Evolutionary conservation across 2,888 invertebrate species (phyloP), one percentile per base, ranked within the genome.

Genomic region (Trimorus sp.): DNA sequence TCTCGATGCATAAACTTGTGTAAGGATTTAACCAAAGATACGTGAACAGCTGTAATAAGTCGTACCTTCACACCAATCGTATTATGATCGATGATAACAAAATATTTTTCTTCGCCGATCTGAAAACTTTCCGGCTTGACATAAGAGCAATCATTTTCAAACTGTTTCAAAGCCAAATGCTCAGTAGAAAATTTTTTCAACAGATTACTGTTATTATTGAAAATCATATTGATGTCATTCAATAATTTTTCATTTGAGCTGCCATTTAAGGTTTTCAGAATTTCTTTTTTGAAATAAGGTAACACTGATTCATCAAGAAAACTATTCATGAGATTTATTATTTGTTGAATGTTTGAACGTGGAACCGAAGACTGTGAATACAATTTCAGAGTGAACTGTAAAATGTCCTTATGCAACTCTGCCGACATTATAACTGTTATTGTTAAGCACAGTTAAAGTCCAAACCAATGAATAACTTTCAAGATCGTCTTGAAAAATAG

Each of bases 21-120:
- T 58, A 83, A 56, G 14, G 71, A 74, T 5, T 40, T 15, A 60
- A 60, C 12, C 5, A 84, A 51, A 1, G 83, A 62, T 54, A 83
- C 60, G 65, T 84, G 75, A 58, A 48, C 79, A 42, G 65, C 81
- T 36, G 8, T 15, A 7, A 66, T 53, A 53, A 3, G 53, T 26
- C 54, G 51, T 5, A 8, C 15, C 15, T 65, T 54, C 12, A 12
- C 2, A 12, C 11, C 66, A 15, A 66, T 66, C 8, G 66, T 66
- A 53, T 40, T 40, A 16, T 59, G 12, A 38, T 69, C 37, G 9
- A 58, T 37, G 9, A 69, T 69, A 7, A 69, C 8, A 38, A 48
- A 59, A n/a, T 69, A 49, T 12, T 49, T 36, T 49, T 69, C 59
- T 38, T 69, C 58, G 9, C 59, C 69, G 2, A 69, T 54, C 26